phyloP scores from a whole-genome alignment of 2,113 vertebrate species.

The Carollia perspicillata region DNA sequence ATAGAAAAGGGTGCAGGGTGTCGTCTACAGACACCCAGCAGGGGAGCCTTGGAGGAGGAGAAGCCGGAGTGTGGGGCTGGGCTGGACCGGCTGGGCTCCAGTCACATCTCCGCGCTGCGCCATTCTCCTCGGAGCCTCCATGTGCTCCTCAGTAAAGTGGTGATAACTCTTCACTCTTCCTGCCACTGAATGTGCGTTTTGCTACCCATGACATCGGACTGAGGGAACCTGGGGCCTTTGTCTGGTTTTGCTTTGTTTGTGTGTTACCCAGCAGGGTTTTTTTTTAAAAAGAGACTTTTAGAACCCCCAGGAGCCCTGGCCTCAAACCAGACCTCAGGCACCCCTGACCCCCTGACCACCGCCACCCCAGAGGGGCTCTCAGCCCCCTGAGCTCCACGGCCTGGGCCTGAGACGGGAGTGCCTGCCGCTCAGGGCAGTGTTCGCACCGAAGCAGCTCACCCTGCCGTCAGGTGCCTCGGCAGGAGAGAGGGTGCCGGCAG shows the following conservation, averaged over 20 bases:
- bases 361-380: not conserved
- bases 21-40: not conserved
- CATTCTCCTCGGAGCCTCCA: not conserved
- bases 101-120: not conserved
- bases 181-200: not conserved
- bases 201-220: not conserved
- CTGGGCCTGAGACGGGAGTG: not conserved
- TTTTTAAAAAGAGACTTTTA: not conserved
- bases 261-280: not conserved
- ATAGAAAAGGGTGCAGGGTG: not conserved
- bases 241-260: not conserved
- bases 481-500: not conserved
- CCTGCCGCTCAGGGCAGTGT: not conserved
- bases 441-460: not conserved
- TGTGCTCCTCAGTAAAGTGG: not conserved
- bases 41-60: too few relatives aligned
- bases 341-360: accelerated
- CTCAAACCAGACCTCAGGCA: not conserved
- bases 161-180: too few relatives aligned
- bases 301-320: too few relatives aligned
- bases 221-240: not conserved
- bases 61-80: accelerated
- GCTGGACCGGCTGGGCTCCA: too few relatives aligned
- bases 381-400: not conserved
- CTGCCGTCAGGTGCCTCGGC: not conserved